Base-by-base conservation (phyloP, 2,113 vertebrate species). In the Callaeas wilsoni region DNA sequence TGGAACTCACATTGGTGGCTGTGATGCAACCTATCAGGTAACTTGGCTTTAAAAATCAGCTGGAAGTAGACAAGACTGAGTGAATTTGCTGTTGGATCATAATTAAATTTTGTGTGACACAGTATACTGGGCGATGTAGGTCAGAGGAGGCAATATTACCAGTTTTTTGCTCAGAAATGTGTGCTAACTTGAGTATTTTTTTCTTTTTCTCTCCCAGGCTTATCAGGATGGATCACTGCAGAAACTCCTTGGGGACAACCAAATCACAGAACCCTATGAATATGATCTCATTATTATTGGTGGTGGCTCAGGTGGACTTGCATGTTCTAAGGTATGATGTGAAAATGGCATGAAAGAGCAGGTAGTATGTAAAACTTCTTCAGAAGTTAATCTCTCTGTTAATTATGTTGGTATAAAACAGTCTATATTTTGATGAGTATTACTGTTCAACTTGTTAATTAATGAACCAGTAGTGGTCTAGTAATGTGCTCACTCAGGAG, bases 261-360 rank as follows among this genome's bases (percentile, higher is more conserved):
- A 82, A 7, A 93, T 95, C 27, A 77, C 39, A 8, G 97, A 98
- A 35, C 63, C 57, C 6, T 99, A 98, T 13, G 99, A 99, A 29
- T 99, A 99, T 17, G 99, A 99, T 91, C 98, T 99, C 63, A 99
- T 99, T 23, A 95, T 99, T 89, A 98, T 99, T 16, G 99, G 99
- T 30, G 99, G 99, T 25, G 99, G 99, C 32, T 99, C 99, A 12
- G 99, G 99, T 16, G 99, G 99, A 78, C 98, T 99, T 91, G 98
- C 99, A 0, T 99, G 99, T 96, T 99, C 99, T 32, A 99, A 99
- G 99, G 99, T 99, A 96, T 30, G 80, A 79, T 17, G 7, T 83
- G 22, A 83, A 88, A 49, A 71, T 63, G 47, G 10, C 29, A 47
- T 74, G 82, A 30, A 70, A 70, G 53, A 80, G 25, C 9, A 56